Percentiles rank a stretch among this genome's conserved stretches.
Evolutionary conservation across 2,888 invertebrate genomes (phyloP).

Genomic region (Clistopyga incitator): DNA sequence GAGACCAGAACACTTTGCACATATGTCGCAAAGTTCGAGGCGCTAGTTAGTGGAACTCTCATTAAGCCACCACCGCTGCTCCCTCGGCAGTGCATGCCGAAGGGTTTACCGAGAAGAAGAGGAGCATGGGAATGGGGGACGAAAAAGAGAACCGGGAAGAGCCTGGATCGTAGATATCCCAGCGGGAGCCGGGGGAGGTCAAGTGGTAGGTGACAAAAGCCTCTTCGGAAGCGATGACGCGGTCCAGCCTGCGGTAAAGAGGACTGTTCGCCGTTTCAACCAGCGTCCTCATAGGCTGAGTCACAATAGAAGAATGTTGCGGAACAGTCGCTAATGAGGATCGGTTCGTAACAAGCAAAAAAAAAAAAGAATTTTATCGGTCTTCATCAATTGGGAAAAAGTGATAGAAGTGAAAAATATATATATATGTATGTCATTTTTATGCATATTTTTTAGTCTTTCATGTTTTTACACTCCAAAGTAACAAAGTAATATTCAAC

Average conservation of each 20-base stretch:
- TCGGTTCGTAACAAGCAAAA: not conserved
- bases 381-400: not conserved
- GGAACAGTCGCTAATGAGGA: constrained; percentile 60
- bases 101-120: not conserved
- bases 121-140: not conserved
- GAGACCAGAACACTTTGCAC: constrained; percentile 4
- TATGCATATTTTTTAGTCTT: too few relatives aligned
- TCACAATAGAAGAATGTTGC: constrained; percentile 42
- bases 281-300: not conserved
- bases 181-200: constrained; percentile 65
- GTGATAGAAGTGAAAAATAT: not conserved
- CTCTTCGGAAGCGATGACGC: constrained; percentile 72
- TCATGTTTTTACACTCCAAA: too few relatives aligned
- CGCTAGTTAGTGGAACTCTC: constrained; percentile 29
- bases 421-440: too few relatives aligned
- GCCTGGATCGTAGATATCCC: constrained; percentile 43
- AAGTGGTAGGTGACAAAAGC: constrained; percentile 73
- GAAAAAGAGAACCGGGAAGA: not conserved
- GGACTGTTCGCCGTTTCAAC: constrained; percentile 25
- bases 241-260: constrained; percentile 26
- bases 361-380: not conserved
- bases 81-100: constrained; percentile 30
- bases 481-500: too few relatives aligned
- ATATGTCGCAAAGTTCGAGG: constrained; percentile 35
- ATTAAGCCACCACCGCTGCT: constrained; percentile 14